These are phyloP conservation scores for Dicerorhinus sumatrensis DNA, from an alignment of 2,113 vertebrate genomes.

Conservation along the genomic window DNA sequence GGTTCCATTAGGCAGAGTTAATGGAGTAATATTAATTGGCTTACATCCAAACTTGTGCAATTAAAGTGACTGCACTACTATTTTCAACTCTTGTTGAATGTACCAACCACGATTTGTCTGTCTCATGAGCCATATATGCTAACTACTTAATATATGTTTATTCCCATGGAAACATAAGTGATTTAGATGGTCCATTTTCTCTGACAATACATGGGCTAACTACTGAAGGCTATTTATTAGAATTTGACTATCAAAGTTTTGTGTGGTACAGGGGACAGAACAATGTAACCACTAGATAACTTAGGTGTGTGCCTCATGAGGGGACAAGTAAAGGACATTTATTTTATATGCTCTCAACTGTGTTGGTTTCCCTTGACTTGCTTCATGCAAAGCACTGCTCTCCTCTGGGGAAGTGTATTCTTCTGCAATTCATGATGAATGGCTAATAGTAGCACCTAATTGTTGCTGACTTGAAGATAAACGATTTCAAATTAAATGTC, in stretches of 20 bases:
- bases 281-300: neutral
- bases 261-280: neutral
- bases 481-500: conserved; percentile 73
- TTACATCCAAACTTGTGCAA: neutral
- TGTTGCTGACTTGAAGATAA: conserved; percentile 70
- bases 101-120: neutral
- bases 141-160: conserved; percentile 20
- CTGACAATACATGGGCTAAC: neutral
- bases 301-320: neutral
- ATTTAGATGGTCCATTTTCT: neutral
- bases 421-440: conserved; percentile 60
- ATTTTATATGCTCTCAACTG: conserved; percentile 25
- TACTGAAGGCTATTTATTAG: neutral
- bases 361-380: conserved; percentile 47
- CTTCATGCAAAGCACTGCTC: neutral
- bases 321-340: conserved; percentile 14
- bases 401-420: conserved; percentile 26
- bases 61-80: neutral
- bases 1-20: neutral
- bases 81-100: conserved; percentile 4
- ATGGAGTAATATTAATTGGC: conserved; percentile 3
- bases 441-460: conserved; percentile 58
- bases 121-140: neutral
- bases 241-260: neutral
- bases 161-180: neutral